Base-by-base conservation (phyloP, 2,888 invertebrate species). In the Girardia tigrina region DNA sequence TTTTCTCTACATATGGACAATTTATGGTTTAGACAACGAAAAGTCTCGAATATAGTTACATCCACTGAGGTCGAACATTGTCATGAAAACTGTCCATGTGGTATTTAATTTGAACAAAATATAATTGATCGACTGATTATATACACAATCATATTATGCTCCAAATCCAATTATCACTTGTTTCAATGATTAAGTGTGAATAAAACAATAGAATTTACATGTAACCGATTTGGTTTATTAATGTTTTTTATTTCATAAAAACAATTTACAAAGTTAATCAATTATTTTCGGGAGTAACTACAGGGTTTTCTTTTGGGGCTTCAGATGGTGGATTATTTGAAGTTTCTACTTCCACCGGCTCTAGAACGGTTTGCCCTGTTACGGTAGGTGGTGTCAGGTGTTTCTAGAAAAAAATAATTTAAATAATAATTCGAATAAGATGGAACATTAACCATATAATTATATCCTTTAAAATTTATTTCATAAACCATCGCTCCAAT, bases 11-110 rank as follows among this genome's bases (percentile, higher is more conserved):
- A 56, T n/a, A 56, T 56, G 56, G 56, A 56, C n/a, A 56, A 56
- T 56, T 20, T 56, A 6, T 56, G 56, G 56, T 56, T 56, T n/a
- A 4, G 56, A 56, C 56, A 56, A 56, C 4, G 56, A n/a, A 56
- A 56, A 16, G 56, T 56, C 2, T 56, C 56, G 6, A 56, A 56
- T 56, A 56, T 56, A 20, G 4, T 56, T 20, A n/a, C 23, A 56
- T 56, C 56, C n/a, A 56, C 56, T 20, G 56, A 56, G 23, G 56
- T 20, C 6, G 56, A 56, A 56, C 56, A 56, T 16, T 56, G 56
- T 23, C 56, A 56, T 56, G 56, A 56, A 56, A 56, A 56, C n/a
- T 56, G 56, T 56, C 56, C 56, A 20, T 56, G 56, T 56, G 56
- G 56, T 56, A 56, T 56, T 56, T 56, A n/a, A 36, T 36, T 12